Evolutionary conservation across 2,113 vertebrate species (phyloP).

Genomic region (Microcebus jonahi): DNA sequence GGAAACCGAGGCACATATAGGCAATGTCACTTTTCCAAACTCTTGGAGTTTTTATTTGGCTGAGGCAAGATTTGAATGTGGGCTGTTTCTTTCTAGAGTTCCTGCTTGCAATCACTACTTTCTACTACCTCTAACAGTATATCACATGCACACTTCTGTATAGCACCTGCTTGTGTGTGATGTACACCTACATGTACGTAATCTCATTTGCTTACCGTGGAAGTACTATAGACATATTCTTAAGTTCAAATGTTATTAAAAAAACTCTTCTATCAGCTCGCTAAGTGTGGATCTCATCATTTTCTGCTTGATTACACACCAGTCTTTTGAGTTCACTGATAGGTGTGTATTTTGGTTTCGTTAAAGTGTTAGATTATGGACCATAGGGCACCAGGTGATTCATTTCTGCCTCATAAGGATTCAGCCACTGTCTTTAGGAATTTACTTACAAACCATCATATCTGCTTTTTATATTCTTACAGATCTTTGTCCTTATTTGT

Average conservation of each 20-base stretch:
- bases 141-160: rapidly evolving
- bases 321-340: neutral
- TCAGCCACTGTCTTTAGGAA: neutral
- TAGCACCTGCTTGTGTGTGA: neutral
- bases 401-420: neutral
- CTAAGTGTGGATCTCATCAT: neutral
- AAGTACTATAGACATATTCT: neutral
- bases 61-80: neutral
- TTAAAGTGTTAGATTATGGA: neutral
- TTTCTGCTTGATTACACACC: neutral
- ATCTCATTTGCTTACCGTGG: neutral
- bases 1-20: neutral
- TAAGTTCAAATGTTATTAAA: neutral
- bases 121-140: neutral
- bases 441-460: neutral
- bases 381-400: neutral
- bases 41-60: neutral
- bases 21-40: neutral
- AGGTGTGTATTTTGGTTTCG: neutral
- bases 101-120: neutral
- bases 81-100: neutral
- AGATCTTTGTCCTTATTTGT: neutral
- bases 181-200: neutral
- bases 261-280: neutral
- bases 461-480: neutral